These are phyloP conservation scores for Nyleta sp. DNA, from an alignment of 2,888 invertebrate species.

Conservation along the genomic window DNA sequence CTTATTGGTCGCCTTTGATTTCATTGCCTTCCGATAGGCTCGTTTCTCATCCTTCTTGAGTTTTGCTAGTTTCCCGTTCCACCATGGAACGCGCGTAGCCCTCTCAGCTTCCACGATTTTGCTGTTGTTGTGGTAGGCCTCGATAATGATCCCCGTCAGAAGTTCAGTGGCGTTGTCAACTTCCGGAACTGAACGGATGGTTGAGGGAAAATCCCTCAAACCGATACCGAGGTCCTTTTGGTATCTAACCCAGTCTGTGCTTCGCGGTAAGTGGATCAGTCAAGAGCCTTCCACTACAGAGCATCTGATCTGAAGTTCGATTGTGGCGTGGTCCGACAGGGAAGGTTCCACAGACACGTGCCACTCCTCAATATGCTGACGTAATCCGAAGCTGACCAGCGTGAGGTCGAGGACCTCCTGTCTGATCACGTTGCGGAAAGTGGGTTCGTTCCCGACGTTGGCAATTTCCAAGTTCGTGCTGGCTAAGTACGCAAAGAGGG, in stretches of 20 bases:
- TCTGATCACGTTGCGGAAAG: slow-evolving; percentile 1
- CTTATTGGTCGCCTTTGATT: too few relatives aligned
- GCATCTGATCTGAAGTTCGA: background rate
- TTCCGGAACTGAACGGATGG: background rate
- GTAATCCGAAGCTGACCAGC: slow-evolving; percentile 2
- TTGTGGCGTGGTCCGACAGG: slow-evolving; percentile 22
- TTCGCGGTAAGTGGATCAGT: background rate
- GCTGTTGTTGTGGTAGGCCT: slow-evolving; percentile 5
- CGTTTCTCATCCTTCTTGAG: too few relatives aligned
- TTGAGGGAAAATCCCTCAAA: background rate
- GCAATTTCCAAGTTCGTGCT: too few relatives aligned
- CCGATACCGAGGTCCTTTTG: background rate
- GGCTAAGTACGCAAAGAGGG: too few relatives aligned
- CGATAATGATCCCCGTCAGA: background rate
- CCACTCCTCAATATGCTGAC: slow-evolving; percentile 10
- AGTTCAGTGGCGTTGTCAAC: background rate
- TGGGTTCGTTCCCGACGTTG: too few relatives aligned
- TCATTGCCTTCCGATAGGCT: too few relatives aligned
- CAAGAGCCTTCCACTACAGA: background rate
- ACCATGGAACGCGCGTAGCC: background rate
- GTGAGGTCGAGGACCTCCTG: slow-evolving; percentile 12
- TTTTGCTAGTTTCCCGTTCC: background rate
- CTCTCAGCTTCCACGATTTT: background rate
- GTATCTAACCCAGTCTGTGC: slow-evolving; percentile 8
- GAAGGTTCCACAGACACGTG: slow-evolving; percentile 30